Evolutionary conservation across 1,140 invertebrate species (phyloP).

Genomic region (Cydia splendana): DNA sequence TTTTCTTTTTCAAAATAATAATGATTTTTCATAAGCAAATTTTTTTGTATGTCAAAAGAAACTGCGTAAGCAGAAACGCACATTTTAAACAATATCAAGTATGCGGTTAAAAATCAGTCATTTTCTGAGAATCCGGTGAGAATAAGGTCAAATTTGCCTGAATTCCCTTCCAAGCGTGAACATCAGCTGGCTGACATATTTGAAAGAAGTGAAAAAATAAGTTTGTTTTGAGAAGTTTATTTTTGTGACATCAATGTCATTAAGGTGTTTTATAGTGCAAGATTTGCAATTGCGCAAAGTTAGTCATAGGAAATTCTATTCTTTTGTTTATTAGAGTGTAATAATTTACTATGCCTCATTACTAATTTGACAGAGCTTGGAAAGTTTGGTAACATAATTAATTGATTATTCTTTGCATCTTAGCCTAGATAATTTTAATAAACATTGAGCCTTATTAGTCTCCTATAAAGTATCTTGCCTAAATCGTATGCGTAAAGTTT

Average conservation of each 20-base stretch:
- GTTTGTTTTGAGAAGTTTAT: constrained; percentile 21
- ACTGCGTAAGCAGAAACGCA: not conserved
- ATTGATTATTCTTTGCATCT: not conserved
- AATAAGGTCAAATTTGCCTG: not conserved
- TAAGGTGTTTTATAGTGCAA: constrained; percentile 11
- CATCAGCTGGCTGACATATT: not conserved
- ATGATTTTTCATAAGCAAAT: not conserved
- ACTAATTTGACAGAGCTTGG: not conserved
- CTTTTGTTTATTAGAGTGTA: not conserved
- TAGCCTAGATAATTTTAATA: not conserved
- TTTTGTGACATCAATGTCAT: constrained; percentile 20
- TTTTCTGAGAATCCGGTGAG: not conserved
- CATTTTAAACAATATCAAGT: not conserved
- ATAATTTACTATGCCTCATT: not conserved
- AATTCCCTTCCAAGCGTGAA: not conserved
- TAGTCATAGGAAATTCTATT: constrained; percentile 18
- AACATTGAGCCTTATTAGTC: not conserved
- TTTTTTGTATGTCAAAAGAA: not conserved
- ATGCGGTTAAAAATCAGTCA: not conserved
- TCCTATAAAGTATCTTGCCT: not conserved
- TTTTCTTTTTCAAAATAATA: not conserved
- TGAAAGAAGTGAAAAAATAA: not conserved
- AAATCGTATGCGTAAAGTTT: constrained; percentile 8
- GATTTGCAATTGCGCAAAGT: not conserved
- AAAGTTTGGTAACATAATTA: not conserved